These are phyloP conservation scores for Drosophila dunni DNA, from an alignment of 1,140 invertebrate species.

Conservation along the genomic window DNA sequence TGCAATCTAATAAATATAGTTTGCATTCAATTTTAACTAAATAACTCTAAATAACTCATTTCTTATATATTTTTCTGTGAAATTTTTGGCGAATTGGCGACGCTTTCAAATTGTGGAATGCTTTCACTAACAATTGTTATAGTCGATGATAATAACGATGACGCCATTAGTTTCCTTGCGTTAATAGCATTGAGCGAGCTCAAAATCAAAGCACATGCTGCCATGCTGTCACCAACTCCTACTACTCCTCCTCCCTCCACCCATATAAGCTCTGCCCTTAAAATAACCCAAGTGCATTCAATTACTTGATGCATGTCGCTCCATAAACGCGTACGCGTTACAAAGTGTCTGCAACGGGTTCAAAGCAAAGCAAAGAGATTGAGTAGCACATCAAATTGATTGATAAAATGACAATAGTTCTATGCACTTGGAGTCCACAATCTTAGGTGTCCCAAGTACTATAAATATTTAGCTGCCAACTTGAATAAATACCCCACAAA, in stretches of 20 bases:
- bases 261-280: background rate
- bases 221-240: constrained; percentile 23
- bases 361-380: constrained; percentile 56
- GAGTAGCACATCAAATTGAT: constrained; percentile 73
- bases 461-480: constrained; percentile 45
- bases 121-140: constrained; percentile 3
- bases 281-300: constrained; percentile 61
- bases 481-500: constrained; percentile 14
- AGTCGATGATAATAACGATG: constrained; percentile 30
- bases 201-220: constrained; percentile 51
- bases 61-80: too few species aligned
- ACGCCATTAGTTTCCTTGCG: constrained; percentile 65
- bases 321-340: constrained; percentile 18
- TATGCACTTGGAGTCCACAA: constrained; percentile 37
- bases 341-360: constrained; percentile 57
- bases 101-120: constrained; percentile 7
- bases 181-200: constrained; percentile 71
- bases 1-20: background rate
- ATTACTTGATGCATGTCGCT: constrained; percentile 78
- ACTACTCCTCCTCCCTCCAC: background rate
- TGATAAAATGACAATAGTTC: constrained; percentile 63
- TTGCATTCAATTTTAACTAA: background rate
- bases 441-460: constrained; percentile 41
- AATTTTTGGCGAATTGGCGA: background rate
- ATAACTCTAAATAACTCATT: too few species aligned